Conservation (phyloP, 2,797 vertebrate genomes). For the Ptychobarbus kaznakovi region DNA sequence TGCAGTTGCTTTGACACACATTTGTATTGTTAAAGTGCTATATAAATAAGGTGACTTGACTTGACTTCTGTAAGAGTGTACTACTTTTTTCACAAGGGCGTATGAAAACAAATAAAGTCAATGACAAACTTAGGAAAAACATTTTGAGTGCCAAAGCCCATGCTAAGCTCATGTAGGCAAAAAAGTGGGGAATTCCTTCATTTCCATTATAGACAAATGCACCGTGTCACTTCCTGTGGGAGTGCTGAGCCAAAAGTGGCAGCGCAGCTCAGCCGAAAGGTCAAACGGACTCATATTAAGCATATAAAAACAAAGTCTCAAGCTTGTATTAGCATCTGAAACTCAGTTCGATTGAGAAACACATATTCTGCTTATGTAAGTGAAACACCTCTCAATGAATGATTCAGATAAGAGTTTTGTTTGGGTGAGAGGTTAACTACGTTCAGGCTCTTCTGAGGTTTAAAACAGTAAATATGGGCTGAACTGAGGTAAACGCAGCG, state of each 20-base stretch:
- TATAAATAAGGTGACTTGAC: too few species aligned
- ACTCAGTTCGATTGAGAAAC: neutral
- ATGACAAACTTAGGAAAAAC: neutral
- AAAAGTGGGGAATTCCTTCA: conserved; percentile 75
- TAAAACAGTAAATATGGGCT: neutral
- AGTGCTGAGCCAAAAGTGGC: conserved; percentile 21
- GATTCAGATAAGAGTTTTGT: neutral
- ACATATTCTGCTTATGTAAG: neutral
- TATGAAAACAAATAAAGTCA: neutral
- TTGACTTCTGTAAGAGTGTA: neutral
- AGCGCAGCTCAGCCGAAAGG: conserved; percentile 12
- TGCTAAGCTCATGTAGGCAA: conserved; percentile 71
- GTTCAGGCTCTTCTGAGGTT: neutral
- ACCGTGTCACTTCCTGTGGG: conserved; percentile 75
- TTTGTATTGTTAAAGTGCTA: too few species aligned
- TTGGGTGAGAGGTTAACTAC: conserved; percentile 5
- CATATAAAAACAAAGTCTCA: neutral
- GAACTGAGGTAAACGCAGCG: neutral
- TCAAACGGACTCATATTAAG: conserved; percentile 19
- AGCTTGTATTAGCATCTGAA: neutral
- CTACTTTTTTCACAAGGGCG: neutral
- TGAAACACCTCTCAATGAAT: neutral
- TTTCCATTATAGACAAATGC: conserved; percentile 75
- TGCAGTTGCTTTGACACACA: too few species aligned
- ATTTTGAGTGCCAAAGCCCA: conserved; percentile 68